These are phyloP conservation scores for Amblyornis subalaris DNA, from an alignment of 2,113 vertebrate species.

Conservation along the genomic window DNA sequence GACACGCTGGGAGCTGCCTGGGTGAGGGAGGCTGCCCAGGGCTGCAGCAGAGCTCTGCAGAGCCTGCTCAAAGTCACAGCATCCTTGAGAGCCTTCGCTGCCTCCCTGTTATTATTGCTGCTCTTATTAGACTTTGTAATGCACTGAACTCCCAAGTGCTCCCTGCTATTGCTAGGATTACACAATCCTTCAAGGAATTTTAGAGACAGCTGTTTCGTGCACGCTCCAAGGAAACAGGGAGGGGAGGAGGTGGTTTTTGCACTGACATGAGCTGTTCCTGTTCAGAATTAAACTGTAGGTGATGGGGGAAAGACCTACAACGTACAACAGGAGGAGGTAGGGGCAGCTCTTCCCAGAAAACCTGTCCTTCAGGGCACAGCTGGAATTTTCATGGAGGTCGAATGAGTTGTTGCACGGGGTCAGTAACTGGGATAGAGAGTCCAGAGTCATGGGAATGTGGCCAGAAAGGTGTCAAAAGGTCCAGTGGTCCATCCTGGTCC, in stretches of 20 bases:
- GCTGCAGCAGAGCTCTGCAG: not conserved
- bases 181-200: slow-evolving; percentile 27
- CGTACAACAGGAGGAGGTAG: not conserved
- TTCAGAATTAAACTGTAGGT: not conserved
- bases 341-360: not conserved
- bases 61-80: slow-evolving; percentile 33
- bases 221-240: not conserved
- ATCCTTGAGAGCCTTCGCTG: slow-evolving; percentile 39
- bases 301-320: not conserved
- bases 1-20: rapidly evolving
- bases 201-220: not conserved
- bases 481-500: not conserved
- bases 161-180: not conserved
- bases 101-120: slow-evolving; percentile 3
- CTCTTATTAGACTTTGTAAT: slow-evolving; percentile 46
- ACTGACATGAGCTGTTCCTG: rapidly evolving
- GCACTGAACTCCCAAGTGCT: slow-evolving; percentile 14
- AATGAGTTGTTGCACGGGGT: not conserved
- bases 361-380: not conserved
- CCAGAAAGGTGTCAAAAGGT: not conserved
- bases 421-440: not conserved
- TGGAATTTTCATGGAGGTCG: not conserved
- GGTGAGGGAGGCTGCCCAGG: not conserved
- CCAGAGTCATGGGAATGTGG: not conserved
- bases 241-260: not conserved